Evolutionary conservation across 2,888 invertebrate genomes (phyloP), one percentile per base, ranked within the genome.

Genomic region (Amphipoea lucens): DNA sequence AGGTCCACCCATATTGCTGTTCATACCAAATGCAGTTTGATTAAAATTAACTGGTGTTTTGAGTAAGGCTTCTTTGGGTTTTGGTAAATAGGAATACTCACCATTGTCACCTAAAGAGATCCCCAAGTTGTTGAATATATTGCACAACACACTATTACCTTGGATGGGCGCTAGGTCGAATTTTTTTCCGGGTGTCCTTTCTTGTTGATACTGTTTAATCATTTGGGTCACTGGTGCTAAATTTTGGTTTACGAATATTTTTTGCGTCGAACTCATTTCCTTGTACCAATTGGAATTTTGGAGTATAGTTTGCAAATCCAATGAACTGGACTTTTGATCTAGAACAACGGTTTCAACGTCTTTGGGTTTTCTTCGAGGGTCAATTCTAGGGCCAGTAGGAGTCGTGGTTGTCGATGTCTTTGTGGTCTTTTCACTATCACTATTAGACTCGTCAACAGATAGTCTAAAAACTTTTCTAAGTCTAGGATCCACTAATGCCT

Each of bases 401-500:
- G 91, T 87, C 57, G 90, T 84, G 3, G 81, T 40, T 67, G 91
- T 88, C 45, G 90, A 84, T 9, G 79, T 86, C 89, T 96, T 97
- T 36, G 91, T 92, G 87, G 94, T 93, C 92, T 96, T 97, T 90
- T 95, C 96, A 77, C 97, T 97, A 79, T 98, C 97, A 92, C 98
- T 97, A 51, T 97, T 97, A 67, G 95, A 97, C 86, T 98, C 97
- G 36, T 98, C 97, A 76, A 98, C 95, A 3, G 97, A 97, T 83
- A 98, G 92, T 76, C 98, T 97, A 92, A 98, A 98, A 76, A 98
- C 98, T 94, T 98, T 98, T 83, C 98, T 96, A 83, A 98, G 92
- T 77, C 98, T 97, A 2, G 98, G 98, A 97, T 98, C 98, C 54
- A 97, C 97, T 68, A 98, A 97, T 66, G 98, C 98, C 92, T 98